Evolutionary conservation across 2,797 vertebrate species (phyloP), one percentile per base, ranked within the genome.

Genomic region (Pseudomugil gertrudae): DNA sequence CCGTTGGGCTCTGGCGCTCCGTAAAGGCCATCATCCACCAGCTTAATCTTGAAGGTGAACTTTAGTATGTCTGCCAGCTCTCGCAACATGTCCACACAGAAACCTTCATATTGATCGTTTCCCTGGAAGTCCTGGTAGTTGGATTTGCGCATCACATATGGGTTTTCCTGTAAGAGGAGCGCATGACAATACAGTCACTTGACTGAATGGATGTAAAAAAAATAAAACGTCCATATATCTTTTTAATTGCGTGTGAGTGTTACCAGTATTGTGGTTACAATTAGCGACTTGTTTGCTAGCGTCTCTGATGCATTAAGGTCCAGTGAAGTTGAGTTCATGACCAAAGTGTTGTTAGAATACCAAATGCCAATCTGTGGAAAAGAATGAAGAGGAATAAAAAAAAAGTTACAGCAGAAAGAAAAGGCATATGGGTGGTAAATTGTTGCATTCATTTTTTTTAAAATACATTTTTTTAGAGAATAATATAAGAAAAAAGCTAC

Each of bases 51-150:
- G 77, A 94, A 98, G 55, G 94, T 95, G 92, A 98, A 98, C 72
- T 95, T 95, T 19, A 96, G 90, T 63, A 95, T 94, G 77, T 93
- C 93, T 0, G 96, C 92, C 26, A 98, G 88, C 78, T 97, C 96
- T 15, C 92, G 90, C 38, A 98, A 93, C 95, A 98, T 96, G 92
- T 98, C 96, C 83, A 97, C 96, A 0, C 96, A 98, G 91, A 98
- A 97, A 0, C 96, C 96, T 81, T 98, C 95, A 0, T 96, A 97
- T 78, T 93, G 95, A 17, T 96, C 92, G 0, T 95, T 93, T 1
- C 94, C 95, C 0, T 92, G 92, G 52, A 94, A 76, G 10, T 93
- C 92, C 85, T 94, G 94, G 87, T 94, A 93, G 74, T 96, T 96
- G 21, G 91, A 83, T 79, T 93, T 93, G 0, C 94, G 94, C 96